Conservation (phyloP, 2,113 vertebrate genomes). For the Myrmecophaga tridactyla region DNA sequence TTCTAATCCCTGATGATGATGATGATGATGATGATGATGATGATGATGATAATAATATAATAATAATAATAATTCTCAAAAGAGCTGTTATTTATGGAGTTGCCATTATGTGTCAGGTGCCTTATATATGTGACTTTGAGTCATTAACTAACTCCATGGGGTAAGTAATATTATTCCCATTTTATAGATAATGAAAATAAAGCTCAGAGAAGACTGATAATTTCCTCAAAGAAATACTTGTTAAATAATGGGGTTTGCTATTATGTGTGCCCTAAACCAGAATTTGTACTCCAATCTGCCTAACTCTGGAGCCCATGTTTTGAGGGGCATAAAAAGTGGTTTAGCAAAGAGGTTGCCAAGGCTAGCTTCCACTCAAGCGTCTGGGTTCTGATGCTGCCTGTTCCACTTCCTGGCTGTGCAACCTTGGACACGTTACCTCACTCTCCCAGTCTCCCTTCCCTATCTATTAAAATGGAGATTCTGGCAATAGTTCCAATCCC, state of each 20-base stretch:
- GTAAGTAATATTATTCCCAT: neutral
- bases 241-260: no score
- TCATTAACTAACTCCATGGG: neutral
- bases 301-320: neutral
- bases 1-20: neutral
- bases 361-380: neutral
- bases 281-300: fast-evolving
- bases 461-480: neutral
- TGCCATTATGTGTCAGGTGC: neutral
- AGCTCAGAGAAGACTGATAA: neutral
- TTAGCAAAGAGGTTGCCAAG: fast-evolving
- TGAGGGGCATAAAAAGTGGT: neutral
- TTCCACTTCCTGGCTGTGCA: neutral
- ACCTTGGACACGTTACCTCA: neutral
- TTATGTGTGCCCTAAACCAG: neutral
- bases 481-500: neutral
- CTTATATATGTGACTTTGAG: neutral
- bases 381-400: neutral
- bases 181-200: neutral
- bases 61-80: neutral
- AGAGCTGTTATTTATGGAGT: neutral
- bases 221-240: neutral
- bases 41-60: no score
- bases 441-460: neutral
- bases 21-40: neutral